A percentile compares a stretch with the other conserved stretches of the same genome.
phyloP scores from a whole-genome alignment of 2,113 vertebrate genomes.

The Myotis lucifugus region DNA sequence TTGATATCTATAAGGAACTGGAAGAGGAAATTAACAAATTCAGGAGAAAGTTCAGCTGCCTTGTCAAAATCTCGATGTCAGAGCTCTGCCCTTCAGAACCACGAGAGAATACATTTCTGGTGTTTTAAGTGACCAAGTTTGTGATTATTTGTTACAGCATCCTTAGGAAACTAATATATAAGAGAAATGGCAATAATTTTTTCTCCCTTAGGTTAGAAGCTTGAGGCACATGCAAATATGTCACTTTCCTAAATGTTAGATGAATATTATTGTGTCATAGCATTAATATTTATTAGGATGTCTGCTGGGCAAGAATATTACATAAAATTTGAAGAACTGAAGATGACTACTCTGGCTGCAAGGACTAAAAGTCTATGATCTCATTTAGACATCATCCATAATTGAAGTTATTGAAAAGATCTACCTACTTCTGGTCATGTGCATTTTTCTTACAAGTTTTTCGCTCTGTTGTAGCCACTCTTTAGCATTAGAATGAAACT shows the following conservation, averaged over 20 bases:
- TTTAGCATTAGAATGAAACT: not conserved
- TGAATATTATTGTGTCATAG: not conserved
- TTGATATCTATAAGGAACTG: not conserved
- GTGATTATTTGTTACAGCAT: not conserved
- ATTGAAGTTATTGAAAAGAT: constrained; percentile 1
- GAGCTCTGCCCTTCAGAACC: not conserved
- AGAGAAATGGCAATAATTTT: not conserved
- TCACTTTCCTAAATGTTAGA: not conserved
- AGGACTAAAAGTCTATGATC: not conserved
- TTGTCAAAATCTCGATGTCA: not conserved
- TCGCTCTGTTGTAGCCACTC: not conserved
- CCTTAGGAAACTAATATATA: not conserved
- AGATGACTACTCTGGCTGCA: not conserved
- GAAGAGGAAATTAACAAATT: not conserved
- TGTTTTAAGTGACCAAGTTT: not conserved
- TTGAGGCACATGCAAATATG: not conserved
- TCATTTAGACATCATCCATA: not conserved
- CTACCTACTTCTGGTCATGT: not conserved
- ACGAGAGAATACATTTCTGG: not conserved
- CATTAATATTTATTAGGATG: constrained; percentile 19
- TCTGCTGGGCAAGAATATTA: constrained; percentile 18
- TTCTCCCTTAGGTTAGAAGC: not conserved
- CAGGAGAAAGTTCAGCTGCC: not conserved
- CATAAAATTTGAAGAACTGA: constrained; percentile 32
- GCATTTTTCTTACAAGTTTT: not conserved